Base-by-base conservation (phyloP, 1,140 invertebrate species). In the Lasioglossum baleicum region DNA sequence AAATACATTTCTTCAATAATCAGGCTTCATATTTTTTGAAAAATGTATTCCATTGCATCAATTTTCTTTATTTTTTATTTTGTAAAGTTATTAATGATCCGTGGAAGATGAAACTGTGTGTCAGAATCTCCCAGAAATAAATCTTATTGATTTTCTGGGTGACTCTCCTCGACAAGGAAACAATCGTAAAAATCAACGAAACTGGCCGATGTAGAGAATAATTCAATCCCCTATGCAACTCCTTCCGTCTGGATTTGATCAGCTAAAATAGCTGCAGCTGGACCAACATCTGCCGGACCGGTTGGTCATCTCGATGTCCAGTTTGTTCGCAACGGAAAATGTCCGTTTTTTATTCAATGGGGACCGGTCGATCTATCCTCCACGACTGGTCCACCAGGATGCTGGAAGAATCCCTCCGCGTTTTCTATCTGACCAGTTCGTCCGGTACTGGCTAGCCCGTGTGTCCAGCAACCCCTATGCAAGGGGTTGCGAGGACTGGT, bases 281-380 rank as follows among this genome's bases (percentile, higher is more conserved):
- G 88, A 91, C 86, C 87, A 90, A 91, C 92, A 92, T 92, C 92
- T 92, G 90, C 90, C 85, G 81, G 87, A 91, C 91, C 89, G 90
- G 90, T 92, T 91, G 90, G 89, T 91, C 91, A 92, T 92, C 90
- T 91, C 83, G 76, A 91, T 91, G 89, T 89, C 89, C 90, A 89
- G 87, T 90, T 88, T 78, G 79, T 72, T 82, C 85, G 79, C 86
- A 86, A 78, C 70, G 60, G 77, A 77, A 35, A 75, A 58, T 65
- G 68, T 42, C 44, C 66, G 48, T 83, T 76, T 80, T 73, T 68
- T 75, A 63, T 31, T 17, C 51, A 7, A 26, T 44, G 31, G 40
- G 74, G 88, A 89, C 87, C 86, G 90, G 88, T 90, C 87, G 85
- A 58, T 58, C 56, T n/a, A 78, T 89, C 87, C 84, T 90, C 87